Evolutionary conservation across 1,140 invertebrate genomes (phyloP).

Genomic region (Probaryconus sp.): DNA sequence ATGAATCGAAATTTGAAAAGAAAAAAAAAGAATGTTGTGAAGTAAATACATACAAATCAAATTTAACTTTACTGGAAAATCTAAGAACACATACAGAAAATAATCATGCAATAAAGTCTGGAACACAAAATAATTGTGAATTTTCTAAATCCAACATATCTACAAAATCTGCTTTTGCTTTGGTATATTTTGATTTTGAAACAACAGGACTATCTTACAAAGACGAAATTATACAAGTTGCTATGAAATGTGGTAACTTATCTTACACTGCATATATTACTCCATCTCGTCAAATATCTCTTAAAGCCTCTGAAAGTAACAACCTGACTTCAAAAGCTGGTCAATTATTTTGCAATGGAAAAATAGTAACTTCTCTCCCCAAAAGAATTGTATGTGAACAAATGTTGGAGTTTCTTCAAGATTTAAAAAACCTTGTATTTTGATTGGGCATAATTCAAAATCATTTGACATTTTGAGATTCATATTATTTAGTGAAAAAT

Average conservation of each 20-base stretch:
- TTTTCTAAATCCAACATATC: background rate
- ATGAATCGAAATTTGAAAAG: conserved; percentile 13
- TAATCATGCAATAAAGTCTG: too few relatives aligned
- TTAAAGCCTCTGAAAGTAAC: background rate
- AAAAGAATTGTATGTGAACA: conserved; percentile 1
- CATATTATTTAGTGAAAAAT: conserved; percentile 4
- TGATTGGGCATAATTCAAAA: conserved; percentile 18
- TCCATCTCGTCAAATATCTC: conserved; percentile 1
- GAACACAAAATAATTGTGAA: background rate
- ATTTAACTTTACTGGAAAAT: conserved; percentile 37
- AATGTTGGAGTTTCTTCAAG: background rate
- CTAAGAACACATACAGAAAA: background rate
- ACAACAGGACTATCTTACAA: conserved; percentile 21
- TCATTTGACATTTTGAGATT: conserved; percentile 22
- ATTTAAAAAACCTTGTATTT: conserved; percentile 10
- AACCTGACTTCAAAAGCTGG: background rate
- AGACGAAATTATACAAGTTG: conserved; percentile 19
- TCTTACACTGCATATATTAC: conserved; percentile 5
- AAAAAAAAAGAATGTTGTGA: conserved; percentile 43
- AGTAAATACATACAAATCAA: conserved; percentile 34
- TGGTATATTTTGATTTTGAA: conserved; percentile 27
- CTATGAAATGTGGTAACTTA: conserved; percentile 5
- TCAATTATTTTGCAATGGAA: conserved; percentile 8
- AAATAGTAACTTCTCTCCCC: background rate
- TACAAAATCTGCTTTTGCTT: background rate